Conservation (phyloP, 2,113 vertebrate genomes). For the Sisor rabdophorus region DNA sequence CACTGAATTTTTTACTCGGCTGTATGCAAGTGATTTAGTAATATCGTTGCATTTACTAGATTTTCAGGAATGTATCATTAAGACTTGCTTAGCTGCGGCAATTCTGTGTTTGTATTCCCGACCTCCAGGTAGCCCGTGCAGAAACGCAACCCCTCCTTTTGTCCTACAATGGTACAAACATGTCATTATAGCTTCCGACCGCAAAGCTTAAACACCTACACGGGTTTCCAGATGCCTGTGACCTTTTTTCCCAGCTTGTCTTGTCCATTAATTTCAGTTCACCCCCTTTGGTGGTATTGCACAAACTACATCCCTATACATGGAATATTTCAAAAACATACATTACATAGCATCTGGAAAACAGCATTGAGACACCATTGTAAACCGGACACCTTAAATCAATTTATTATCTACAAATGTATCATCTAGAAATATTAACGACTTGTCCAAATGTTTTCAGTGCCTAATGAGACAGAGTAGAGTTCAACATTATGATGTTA, state of each 20-base stretch:
- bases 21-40: conserved; percentile 20
- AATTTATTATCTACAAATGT: background rate
- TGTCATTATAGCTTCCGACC: conserved; percentile 34
- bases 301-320: background rate
- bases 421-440: background rate
- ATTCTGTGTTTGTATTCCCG: conserved; percentile 11
- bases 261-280: conserved; percentile 26
- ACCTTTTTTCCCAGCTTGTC: conserved; percentile 21
- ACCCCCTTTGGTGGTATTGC: conserved; percentile 5
- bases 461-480: background rate
- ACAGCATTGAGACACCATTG: background rate
- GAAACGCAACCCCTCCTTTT: conserved; percentile 2
- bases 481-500: background rate
- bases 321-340: conserved; percentile 7
- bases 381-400: background rate
- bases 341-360: background rate
- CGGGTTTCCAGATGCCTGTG: background rate
- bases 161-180: conserved; percentile 22
- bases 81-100: background rate
- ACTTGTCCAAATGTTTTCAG: background rate
- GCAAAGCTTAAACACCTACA: background rate
- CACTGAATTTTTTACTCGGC: conserved; percentile 12
- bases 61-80: conserved; percentile 12
- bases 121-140: conserved; percentile 12
- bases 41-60: conserved; percentile 3